Base-by-base conservation (phyloP, 2,113 vertebrate genomes). In the Malurus elegans region DNA sequence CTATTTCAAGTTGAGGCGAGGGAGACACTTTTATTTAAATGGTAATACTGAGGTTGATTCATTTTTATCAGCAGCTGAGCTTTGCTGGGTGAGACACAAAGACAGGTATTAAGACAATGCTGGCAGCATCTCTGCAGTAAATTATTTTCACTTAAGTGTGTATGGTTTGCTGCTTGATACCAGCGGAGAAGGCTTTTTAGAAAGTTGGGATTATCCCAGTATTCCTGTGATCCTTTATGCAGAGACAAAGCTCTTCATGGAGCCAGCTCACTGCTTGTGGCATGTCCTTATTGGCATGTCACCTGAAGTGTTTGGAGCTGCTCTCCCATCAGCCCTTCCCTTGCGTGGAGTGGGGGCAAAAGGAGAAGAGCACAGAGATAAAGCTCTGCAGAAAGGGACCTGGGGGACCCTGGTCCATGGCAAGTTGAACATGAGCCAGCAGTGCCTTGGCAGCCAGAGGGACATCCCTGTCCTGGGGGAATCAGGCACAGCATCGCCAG, bases 381-480 rank as follows among this genome's bases (percentile, higher is more conserved):
- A 58, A 14, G 36, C 4, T 1, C 51, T 86, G 17, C 44, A 45
- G 45, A 25, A 67, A 34, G 32, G 61, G 6, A 19, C 19, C 28
- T 20, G 18, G 29, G 29, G 15, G 4, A 1, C 3, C 19, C 53
- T 60, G 34, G n/a, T 60, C 6, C 2, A 6, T 12, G 25, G 13
- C 38, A 25, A 67, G 29, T 1, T 60, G n/a, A 58, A 25, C 4
- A 4, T 1, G 38, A 61, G 45, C 4, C 45, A 81, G 45, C 45
- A 53, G 69, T n/a, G 69, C 45, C 44, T 45, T 53, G 86, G 60
- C 45, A 67, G n/a, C 19, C 38, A 40, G 45, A 45, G 53, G 53
- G 28, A 1, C 60, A 67, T 0, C 45, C 4, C 0, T 81, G 45
- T 66, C 45, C n/a, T 58, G 38, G 61, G 38, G 7, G 0, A 36